These are phyloP conservation scores for Ophonus ardosiacus DNA, from an alignment of 2,888 invertebrate genomes.

Conservation along the genomic window DNA sequence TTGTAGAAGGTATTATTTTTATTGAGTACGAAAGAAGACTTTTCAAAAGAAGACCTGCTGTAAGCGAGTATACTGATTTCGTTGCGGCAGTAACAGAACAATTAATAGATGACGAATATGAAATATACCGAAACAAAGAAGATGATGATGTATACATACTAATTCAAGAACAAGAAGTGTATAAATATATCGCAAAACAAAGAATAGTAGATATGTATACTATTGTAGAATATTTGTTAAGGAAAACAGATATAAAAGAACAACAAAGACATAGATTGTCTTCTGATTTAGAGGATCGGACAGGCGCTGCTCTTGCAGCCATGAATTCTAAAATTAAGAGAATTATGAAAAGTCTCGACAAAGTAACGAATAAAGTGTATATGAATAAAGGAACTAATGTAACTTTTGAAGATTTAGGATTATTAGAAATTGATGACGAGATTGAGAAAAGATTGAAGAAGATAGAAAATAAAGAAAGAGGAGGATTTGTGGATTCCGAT, in stretches of 20 bases:
- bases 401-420: conserved; percentile 53
- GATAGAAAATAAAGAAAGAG: neutral
- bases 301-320: neutral
- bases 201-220: conserved; percentile 37
- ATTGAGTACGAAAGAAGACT: neutral
- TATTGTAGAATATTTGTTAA: conserved; percentile 54
- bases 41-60: neutral
- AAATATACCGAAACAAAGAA: neutral
- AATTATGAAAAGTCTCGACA: neutral
- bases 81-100: neutral
- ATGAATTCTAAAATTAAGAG: conserved; percentile 16
- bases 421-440: conserved; percentile 25
- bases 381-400: conserved; percentile 26
- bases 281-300: neutral
- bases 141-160: conserved; percentile 12
- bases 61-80: neutral
- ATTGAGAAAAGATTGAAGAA: neutral
- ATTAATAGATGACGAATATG: conserved; percentile 11
- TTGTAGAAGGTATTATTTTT: neutral
- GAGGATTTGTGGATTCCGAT: neutral
- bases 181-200: conserved; percentile 38
- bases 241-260: neutral
- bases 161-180: conserved; percentile 19
- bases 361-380: neutral
- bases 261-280: neutral